These are phyloP conservation scores for Forbesichthys agassizii DNA, from an alignment of 2,113 vertebrate genomes.

Conservation along the genomic window DNA sequence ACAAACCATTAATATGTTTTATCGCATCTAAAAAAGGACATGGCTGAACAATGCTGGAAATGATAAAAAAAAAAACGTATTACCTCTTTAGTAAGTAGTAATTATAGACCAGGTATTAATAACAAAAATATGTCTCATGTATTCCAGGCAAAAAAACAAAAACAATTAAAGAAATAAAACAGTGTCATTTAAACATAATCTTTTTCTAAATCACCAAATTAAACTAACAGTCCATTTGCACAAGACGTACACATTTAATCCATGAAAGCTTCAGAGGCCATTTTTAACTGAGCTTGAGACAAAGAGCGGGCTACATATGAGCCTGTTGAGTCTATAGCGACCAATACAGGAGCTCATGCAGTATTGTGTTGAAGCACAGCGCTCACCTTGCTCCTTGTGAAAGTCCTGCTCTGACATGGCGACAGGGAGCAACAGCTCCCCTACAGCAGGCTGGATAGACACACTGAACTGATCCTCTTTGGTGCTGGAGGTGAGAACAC, in stretches of 20 bases:
- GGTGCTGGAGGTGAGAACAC: slow-evolving; percentile 77
- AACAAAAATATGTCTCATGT: not conserved
- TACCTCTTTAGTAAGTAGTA: not conserved
- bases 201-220: too few species aligned
- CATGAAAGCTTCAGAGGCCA: too few species aligned
- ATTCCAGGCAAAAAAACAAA: not conserved
- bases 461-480: slow-evolving; percentile 89
- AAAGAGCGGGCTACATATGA: too few species aligned
- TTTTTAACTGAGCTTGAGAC: too few species aligned
- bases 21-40: not conserved
- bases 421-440: slow-evolving; percentile 89
- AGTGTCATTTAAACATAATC: too few species aligned
- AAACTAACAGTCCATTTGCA: too few species aligned
- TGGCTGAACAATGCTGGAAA: not conserved
- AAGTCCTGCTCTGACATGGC: slow-evolving; percentile 91
- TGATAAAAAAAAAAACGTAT: too few species aligned
- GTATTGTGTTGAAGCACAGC: not conserved
- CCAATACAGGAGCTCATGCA: too few species aligned
- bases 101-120: not conserved
- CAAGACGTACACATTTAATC: too few species aligned
- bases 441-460: slow-evolving; percentile 88
- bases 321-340: too few species aligned
- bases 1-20: not conserved
- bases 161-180: too few species aligned
- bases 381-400: slow-evolving; percentile 88